phyloP scores from a whole-genome alignment of 2,888 invertebrate genomes.

The Blastobasis adustella region DNA sequence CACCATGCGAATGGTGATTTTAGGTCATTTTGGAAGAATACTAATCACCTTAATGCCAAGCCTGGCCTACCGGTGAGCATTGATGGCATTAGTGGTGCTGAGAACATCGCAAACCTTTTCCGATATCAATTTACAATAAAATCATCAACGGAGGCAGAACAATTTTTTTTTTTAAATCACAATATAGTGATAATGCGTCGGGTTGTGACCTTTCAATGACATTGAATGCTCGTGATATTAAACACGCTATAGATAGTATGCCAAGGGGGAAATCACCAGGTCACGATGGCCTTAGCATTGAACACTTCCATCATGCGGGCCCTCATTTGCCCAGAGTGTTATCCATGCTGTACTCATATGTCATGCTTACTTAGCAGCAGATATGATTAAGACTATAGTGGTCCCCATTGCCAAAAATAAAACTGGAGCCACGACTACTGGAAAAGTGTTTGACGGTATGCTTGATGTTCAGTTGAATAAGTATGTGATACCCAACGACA shows the following conservation, averaged over 20 bases:
- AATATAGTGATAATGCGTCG: not conserved
- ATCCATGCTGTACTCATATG: not conserved
- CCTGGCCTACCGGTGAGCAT: not conserved
- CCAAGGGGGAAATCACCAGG: not conserved
- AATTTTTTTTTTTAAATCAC: no score
- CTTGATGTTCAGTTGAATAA: conserved; percentile 1
- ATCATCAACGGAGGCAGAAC: not conserved
- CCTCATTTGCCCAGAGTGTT: not conserved
- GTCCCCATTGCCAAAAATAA: conserved; percentile 11
- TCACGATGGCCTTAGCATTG: not conserved
- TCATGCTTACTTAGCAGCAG: not conserved
- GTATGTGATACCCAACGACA: no score
- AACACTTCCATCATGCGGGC: not conserved
- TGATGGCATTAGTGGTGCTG: not conserved
- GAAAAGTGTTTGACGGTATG: conserved; percentile 4
- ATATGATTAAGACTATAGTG: conserved; percentile 7
- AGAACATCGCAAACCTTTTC: not conserved
- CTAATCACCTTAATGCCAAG: conserved; percentile 4
- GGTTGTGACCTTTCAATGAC: not conserved
- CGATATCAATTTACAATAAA: not conserved
- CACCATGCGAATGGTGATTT: conserved; percentile 3
- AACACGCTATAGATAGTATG: not conserved
- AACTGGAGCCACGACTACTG: conserved; percentile 5
- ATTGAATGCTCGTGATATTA: not conserved
- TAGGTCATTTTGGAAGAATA: conserved; percentile 8